Base-by-base conservation (phyloP, 1,140 invertebrate species). In the Telenomus remus region DNA sequence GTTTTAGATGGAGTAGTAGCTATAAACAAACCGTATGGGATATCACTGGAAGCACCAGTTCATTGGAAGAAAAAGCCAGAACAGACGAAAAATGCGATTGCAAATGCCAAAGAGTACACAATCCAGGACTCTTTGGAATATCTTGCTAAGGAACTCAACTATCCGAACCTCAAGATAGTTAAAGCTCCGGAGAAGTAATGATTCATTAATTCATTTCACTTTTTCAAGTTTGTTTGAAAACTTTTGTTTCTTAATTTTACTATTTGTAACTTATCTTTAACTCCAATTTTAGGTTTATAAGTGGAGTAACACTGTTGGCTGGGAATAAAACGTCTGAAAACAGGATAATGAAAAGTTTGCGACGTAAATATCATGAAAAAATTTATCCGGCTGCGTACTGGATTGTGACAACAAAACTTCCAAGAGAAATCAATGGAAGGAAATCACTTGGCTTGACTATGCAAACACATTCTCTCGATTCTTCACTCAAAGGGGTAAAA, bases 11-110 rank as follows among this genome's bases (percentile, higher is more conserved):
- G 85, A 39, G 46, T 89, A 12, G 75, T 89, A 42, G 85, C 63
- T 8, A 37, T 88, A 44, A 89, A 89, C 65, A 89, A 89, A 79
- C 88, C 88, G 4, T 89, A 86, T 68, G 88, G 88, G 27, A 84
- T 89, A 60, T 19, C 80, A 10, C 7, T 47, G 2, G 8, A 2
- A 9, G 3, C n/a, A 7, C 8, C 19, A 27, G 19, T 3, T 27
- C 19, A 8, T 15, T 27, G 6, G 10, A 3, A 15, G 19, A 39
- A 63, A 14, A 9, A 37, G 34, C 44, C 51, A 12, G 4, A 49
- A 9, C 33, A 34, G 54, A 42, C 39, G 5, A 79, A 50, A 46
- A 56, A 66, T 11, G 60, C 60, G 9, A 56, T 85, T 56, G 51
- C 69, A 4, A 60, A 78, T 68, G 12, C 42, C 37, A 54, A 66